Conservation (phyloP, 2,797 vertebrate species). For the Cossypha caffra region DNA sequence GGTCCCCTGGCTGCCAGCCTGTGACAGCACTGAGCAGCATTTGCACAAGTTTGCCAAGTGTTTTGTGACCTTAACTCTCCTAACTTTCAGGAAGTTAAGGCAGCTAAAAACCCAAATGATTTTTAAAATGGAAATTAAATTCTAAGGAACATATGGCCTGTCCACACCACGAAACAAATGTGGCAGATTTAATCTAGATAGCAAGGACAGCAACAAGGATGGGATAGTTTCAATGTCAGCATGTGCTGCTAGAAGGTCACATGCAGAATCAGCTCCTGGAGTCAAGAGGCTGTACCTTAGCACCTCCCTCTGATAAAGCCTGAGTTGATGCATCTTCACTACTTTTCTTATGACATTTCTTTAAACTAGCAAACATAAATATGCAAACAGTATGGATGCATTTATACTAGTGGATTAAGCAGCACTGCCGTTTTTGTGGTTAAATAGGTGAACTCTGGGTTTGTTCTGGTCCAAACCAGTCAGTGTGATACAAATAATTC, state of each 20-base stretch:
- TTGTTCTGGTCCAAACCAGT: neutral
- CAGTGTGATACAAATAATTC: neutral
- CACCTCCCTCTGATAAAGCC: neutral
- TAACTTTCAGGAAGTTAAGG: neutral
- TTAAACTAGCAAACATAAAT: neutral
- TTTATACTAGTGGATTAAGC: neutral
- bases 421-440: neutral
- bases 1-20: neutral
- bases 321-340: neutral
- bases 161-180: neutral
- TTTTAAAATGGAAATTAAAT: slow-evolving; percentile 25
- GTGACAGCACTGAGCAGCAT: neutral
- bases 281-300: neutral
- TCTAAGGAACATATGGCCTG: neutral
- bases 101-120: neutral
- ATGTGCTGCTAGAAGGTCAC: neutral
- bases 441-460: neutral
- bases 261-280: neutral
- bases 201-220: neutral
- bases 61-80: neutral
- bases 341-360: neutral
- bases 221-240: neutral
- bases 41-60: neutral
- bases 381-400: neutral
- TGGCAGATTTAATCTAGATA: neutral